Conservation (phyloP, 2,797 vertebrate species). For the Synanceia verrucosa region DNA sequence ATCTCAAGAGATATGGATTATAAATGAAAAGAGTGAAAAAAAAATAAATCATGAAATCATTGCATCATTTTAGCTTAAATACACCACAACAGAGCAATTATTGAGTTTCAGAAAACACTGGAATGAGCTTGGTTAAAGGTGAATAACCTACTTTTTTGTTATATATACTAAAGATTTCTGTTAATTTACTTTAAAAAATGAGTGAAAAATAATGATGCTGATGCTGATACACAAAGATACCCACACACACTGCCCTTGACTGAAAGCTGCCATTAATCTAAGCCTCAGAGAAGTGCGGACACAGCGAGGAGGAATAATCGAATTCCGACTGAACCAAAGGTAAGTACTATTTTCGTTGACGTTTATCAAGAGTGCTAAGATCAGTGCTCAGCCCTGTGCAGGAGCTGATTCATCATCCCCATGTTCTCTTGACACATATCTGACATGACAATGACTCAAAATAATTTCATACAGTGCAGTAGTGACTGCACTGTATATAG, state of each 20-base stretch:
- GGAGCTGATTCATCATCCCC: background rate
- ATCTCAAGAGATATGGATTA: no score
- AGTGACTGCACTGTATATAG: background rate
- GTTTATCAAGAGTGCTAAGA: background rate
- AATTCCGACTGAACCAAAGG: background rate
- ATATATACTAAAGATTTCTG: no score
- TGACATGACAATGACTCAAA: background rate
- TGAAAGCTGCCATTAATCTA: conserved; percentile 11
- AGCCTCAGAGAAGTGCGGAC: background rate
- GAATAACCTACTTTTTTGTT: no score
- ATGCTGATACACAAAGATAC: background rate
- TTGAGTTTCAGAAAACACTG: no score
- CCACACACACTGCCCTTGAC: background rate
- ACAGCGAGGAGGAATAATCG: background rate
- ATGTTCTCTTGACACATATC: background rate
- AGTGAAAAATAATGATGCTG: background rate
- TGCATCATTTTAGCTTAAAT: no score
- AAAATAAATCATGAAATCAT: no score
- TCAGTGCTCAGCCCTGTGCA: background rate
- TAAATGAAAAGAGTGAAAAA: no score
- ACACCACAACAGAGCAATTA: no score
- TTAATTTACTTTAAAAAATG: background rate
- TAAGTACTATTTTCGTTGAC: background rate
- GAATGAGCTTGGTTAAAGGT: no score
- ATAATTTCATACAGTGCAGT: background rate